Evolutionary conservation across 2,113 vertebrate genomes (phyloP).

Genomic region (Pseudopipra pipra): DNA sequence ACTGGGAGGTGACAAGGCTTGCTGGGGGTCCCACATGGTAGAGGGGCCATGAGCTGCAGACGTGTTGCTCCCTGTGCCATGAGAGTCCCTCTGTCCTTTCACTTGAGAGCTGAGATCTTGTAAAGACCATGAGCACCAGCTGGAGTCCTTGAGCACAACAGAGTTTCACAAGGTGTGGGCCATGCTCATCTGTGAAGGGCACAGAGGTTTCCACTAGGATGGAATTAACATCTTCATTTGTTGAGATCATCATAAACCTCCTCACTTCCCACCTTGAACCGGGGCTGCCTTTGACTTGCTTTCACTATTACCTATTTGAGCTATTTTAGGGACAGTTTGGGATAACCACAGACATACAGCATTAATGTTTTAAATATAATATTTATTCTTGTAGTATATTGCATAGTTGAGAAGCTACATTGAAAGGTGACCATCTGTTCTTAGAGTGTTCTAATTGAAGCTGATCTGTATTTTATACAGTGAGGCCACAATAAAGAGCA

Average conservation of each 20-base stretch:
- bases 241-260: neutral
- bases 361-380: neutral
- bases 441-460: neutral
- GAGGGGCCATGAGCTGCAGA: neutral
- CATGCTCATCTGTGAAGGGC: neutral
- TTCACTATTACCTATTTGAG: neutral
- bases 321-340: neutral
- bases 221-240: neutral
- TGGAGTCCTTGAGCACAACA: neutral
- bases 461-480: neutral
- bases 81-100: neutral
- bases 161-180: neutral
- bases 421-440: neutral
- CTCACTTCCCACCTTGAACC: neutral
- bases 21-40: neutral
- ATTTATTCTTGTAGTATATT: neutral
- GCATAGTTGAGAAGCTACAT: neutral
- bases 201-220: neutral
- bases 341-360: neutral
- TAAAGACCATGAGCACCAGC: neutral
- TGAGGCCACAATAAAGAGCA: slow-evolving; percentile 8
- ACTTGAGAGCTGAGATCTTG: neutral
- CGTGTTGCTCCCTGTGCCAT: neutral
- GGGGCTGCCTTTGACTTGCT: neutral
- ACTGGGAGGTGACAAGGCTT: neutral